Conservation (phyloP, 37 sponge, comb jelly and placozoan genomes). For the Axinella damicornis region DNA sequence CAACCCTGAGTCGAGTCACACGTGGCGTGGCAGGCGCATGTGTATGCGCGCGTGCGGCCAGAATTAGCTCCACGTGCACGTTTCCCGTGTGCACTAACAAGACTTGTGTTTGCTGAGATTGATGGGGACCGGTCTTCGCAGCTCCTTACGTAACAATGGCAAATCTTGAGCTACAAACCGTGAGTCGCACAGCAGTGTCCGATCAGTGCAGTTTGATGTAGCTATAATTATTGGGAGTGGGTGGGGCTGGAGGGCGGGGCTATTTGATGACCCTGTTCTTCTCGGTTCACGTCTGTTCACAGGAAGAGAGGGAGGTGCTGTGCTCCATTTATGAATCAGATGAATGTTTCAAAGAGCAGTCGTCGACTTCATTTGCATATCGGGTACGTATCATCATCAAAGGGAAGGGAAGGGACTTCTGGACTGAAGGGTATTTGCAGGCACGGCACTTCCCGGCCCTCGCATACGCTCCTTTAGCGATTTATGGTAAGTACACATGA, state of each 20-base stretch:
- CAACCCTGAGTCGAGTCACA: too few relatives aligned
- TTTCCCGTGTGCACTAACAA: neutral
- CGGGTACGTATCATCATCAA: slow-evolving; percentile 74
- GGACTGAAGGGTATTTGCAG: too few relatives aligned
- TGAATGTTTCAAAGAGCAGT: slow-evolving; percentile 66
- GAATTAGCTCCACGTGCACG: neutral
- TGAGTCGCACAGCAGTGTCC: too few relatives aligned
- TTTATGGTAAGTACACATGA: too few relatives aligned
- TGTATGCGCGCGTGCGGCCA: neutral
- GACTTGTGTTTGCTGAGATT: too few relatives aligned
- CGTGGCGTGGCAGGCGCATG: neutral
- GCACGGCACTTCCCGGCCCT: too few relatives aligned
- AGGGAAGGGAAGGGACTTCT: too few relatives aligned
- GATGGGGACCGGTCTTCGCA: neutral
- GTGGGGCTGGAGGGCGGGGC: too few relatives aligned
- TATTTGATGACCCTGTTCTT: neutral
- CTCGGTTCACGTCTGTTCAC: neutral
- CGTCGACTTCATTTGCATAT: slow-evolving; percentile 57
- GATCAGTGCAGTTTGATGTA: too few relatives aligned
- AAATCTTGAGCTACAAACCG: slow-evolving; percentile 34
- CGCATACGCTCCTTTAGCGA: too few relatives aligned
- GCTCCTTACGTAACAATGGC: slow-evolving; percentile 13
- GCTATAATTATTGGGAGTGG: too few relatives aligned
- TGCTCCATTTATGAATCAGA: slow-evolving; percentile 88
- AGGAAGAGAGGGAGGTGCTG: slow-evolving; percentile 92